A percentile compares a stretch with the other conserved stretches of the same genome.
phyloP scores from a whole-genome alignment of 2,113 vertebrate genomes.

The Nestor notabilis region DNA sequence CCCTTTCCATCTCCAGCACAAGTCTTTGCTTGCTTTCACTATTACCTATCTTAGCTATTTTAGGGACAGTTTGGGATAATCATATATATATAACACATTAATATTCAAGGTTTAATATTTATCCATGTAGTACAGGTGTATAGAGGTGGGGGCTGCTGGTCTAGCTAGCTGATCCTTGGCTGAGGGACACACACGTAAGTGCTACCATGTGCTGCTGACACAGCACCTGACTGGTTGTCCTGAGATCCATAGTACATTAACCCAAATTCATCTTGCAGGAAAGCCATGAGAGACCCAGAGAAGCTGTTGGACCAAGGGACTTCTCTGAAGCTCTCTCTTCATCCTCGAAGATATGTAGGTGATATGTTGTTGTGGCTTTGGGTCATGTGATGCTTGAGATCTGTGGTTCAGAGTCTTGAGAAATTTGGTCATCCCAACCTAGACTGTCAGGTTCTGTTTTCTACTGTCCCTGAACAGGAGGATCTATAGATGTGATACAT shows the following conservation, averaged over 20 bases:
- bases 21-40: background rate
- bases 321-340: background rate
- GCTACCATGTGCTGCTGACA: background rate
- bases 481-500: background rate
- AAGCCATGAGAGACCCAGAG: background rate
- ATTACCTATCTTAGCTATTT: background rate
- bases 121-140: background rate
- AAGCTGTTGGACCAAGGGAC: background rate
- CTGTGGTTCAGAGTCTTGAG: background rate
- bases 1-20: background rate
- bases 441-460: background rate
- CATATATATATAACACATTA: background rate
- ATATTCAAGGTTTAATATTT: background rate
- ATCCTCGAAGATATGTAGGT: rapidly evolving
- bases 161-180: background rate
- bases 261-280: background rate
- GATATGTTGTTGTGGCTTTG: rapidly evolving
- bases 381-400: background rate
- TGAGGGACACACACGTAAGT: background rate
- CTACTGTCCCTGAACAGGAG: background rate
- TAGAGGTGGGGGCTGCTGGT: background rate
- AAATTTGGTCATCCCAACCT: background rate
- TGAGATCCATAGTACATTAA: background rate
- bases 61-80: background rate
- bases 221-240: background rate